These are phyloP conservation scores for Acholoe squamosa DNA, from an alignment of 2,888 invertebrate genomes.

Conservation along the genomic window DNA sequence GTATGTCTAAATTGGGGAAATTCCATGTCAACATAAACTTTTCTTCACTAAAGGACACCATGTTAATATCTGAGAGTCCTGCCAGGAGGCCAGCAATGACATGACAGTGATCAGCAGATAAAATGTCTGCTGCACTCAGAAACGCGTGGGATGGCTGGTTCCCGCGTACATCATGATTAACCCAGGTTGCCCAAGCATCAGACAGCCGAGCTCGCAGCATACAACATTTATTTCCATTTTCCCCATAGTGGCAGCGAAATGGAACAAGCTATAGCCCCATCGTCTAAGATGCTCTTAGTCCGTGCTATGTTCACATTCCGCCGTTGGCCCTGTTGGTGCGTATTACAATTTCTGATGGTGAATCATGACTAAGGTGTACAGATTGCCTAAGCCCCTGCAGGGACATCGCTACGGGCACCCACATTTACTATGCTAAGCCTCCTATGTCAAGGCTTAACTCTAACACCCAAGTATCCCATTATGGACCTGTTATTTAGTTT, in stretches of 20 bases:
- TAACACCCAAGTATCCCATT: too few species aligned
- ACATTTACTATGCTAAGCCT: slow-evolving; percentile 25
- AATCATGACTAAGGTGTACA: background rate
- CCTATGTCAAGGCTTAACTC: background rate
- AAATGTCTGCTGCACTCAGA: slow-evolving; percentile 15
- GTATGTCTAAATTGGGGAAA: background rate
- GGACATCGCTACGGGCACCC: background rate
- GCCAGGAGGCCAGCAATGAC: background rate
- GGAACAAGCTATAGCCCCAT: background rate
- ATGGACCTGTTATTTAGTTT: too few species aligned
- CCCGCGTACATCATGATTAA: slow-evolving; percentile 22
- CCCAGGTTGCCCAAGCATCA: background rate
- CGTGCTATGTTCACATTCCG: background rate
- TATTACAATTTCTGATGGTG: background rate
- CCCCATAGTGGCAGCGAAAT: background rate
- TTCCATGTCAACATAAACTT: slow-evolving; percentile 8
- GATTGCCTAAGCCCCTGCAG: background rate
- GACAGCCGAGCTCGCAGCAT: background rate
- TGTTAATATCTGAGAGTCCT: background rate
- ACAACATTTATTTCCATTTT: slow-evolving; percentile 1
- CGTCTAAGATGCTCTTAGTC: background rate
- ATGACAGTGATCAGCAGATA: background rate
- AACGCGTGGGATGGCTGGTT: background rate
- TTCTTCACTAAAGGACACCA: too few species aligned
- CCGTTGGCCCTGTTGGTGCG: background rate